Base-by-base conservation (phyloP, 53 echinoderm and acorn worm species). In the Astropecten irregularis region DNA sequence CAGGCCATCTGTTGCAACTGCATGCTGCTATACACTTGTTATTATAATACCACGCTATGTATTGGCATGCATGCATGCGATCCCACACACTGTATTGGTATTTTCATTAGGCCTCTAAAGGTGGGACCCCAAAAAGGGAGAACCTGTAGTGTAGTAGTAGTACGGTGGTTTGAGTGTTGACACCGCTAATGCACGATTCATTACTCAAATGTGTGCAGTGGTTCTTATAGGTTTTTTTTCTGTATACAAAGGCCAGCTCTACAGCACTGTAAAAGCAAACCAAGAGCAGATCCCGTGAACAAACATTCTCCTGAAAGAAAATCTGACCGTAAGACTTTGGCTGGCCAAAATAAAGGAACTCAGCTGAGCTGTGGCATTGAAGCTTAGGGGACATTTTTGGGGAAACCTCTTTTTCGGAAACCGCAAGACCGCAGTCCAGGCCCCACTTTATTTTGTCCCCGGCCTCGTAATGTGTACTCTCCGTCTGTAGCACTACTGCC, bases 391-490 rank as follows among this genome's bases (percentile, higher is more conserved):
- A 42, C 11, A 8, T 42, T 66, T 79, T 79, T 47, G 79, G 79
- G 79, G 79, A 79, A 62, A 79, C 79, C 79, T 79, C 47, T 44
- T 40, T 49, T 25, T 14, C 16, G 14, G 4, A 64, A 61, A 79
- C 79, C 79, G 79, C 79, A 79, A 26, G 37, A 69, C 70, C 70
- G 47, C 70, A 69, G 72, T 29, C 56, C 47, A 47, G 56, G n/a
- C 61, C 33, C 60, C 27, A 11, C 42, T 19, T 25, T 9, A 40
- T 27, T 76, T 21, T 76, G 61, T n/a, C n/a, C 37, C n/a, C 53
- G 50, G 40, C 54, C 13, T 15, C 56, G 21, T n/a, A 15, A 38
- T 77, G 79, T 62, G 62, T 79, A 46, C 62, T 25, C 42, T 36
- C 56, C 49, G 79, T 79, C 79, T 79, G 79, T 62, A 44, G 47